Evolutionary conservation across 2,888 invertebrate genomes (phyloP).

Genomic region (Tetramorium bicarinatum): DNA sequence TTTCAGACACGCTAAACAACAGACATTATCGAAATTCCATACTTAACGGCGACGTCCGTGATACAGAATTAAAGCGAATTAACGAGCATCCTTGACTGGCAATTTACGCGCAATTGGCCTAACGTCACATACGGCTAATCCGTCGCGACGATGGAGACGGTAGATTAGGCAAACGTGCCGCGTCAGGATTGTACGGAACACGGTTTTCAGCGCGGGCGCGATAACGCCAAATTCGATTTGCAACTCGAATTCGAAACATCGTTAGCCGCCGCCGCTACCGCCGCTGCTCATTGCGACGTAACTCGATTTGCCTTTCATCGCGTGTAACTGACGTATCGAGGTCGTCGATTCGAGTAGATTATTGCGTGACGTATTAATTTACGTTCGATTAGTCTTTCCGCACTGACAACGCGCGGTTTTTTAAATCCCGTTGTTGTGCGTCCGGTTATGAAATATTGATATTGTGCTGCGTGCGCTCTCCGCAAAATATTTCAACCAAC

Average conservation of each 20-base stretch:
- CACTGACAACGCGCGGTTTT: conserved; percentile 24
- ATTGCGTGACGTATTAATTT: conserved; percentile 47
- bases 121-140: conserved; percentile 42
- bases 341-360: conserved; percentile 53
- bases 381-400: conserved; percentile 48
- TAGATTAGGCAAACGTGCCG: conserved; percentile 39
- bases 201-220: conserved; percentile 45
- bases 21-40: conserved; percentile 56
- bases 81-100: conserved; percentile 51
- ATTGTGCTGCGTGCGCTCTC: not conserved
- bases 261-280: conserved; percentile 36
- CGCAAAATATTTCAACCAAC: conserved; percentile 4
- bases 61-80: conserved; percentile 48
- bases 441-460: conserved; percentile 1
- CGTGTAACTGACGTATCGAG: conserved; percentile 55
- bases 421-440: not conserved
- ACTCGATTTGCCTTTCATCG: conserved; percentile 53
- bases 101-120: conserved; percentile 56
- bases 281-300: conserved; percentile 51
- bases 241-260: conserved; percentile 53
- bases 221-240: conserved; percentile 54
- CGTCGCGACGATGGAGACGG: conserved; percentile 27
- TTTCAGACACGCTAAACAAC: not conserved
- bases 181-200: conserved; percentile 34
- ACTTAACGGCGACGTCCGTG: conserved; percentile 1